Base-by-base conservation (phyloP, 1,140 invertebrate species). In the Philotrypesis tridentata region DNA sequence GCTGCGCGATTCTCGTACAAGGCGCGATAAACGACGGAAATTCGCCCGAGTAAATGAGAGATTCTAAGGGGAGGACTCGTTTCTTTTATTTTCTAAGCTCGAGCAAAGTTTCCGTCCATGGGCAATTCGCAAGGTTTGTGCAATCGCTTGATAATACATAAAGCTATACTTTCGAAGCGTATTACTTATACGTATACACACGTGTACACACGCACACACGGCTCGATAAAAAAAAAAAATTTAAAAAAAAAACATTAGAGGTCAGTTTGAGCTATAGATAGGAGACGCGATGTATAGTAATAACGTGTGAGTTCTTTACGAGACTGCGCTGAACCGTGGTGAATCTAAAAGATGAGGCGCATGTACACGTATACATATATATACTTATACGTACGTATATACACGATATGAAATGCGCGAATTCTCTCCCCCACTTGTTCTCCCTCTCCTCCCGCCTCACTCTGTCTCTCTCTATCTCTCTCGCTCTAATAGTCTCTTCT, bases 81-180 rank as follows among this genome's bases (percentile, higher is more conserved):
- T 68, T 31, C 48, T 31, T 33, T 61, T 33, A 14, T 63, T 55
- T 31, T 29, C 11, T n/a, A 14, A 78, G 12, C 37, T 11, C 48
- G 27, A 29, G 29, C 5, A 65, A 76, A 68, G 27, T 60, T 40
- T 67, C 6, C 23, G 60, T 63, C 48, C 17, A 84, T 84, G 83
- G 83, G 83, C 2, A 84, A 84, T 40, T 70, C 12, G 11, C 80
- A 82, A 84, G 83, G 83, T 84, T 82, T 23, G 83, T 84, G 27
- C 4, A 40, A 76, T 43, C 33, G n/a, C 8, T 76, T 48, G n/a
- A 65, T 76, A 76, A 76, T 2, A 11, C n/a, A 27, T 63, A 25
- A 65, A 27, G 2, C 5, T 17, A 65, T 12, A 65, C 12, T n/a
- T n/a, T n/a, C n/a, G n/a, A n/a, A n/a, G n/a, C n/a, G n/a, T n/a